Evolutionary conservation across 2,797 vertebrate species (phyloP).

Genomic region (Sebastes trivittatus): DNA sequence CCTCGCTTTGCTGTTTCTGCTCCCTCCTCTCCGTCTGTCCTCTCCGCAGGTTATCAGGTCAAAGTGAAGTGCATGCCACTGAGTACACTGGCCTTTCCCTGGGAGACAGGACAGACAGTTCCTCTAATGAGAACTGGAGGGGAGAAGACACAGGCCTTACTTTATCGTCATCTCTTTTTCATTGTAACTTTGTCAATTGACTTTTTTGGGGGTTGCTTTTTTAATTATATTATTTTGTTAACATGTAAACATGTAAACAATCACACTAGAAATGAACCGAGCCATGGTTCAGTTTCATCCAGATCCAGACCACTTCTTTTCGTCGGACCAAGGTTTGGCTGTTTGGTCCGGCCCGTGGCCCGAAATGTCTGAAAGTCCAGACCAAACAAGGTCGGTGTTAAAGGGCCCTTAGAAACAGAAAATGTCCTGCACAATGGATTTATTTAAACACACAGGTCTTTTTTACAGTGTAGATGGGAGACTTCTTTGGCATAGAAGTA

Average conservation of each 20-base stretch:
- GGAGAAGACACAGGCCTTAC: not conserved
- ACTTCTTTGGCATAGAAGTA: not conserved
- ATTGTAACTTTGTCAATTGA: not conserved
- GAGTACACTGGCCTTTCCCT: slow-evolving; percentile 30
- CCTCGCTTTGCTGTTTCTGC: not conserved
- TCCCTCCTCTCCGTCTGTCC: slow-evolving; percentile 18
- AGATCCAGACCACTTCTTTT: too few relatives aligned
- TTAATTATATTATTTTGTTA: not conserved
- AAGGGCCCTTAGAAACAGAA: rapidly evolving
- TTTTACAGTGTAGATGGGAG: not conserved
- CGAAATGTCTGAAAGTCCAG: too few relatives aligned
- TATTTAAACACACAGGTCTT: not conserved
- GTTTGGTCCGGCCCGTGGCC: too few relatives aligned
- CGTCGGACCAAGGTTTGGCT: too few relatives aligned
- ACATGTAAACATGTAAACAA: not conserved
- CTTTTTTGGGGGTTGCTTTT: not conserved
- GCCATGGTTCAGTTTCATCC: too few relatives aligned
- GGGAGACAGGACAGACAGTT: slow-evolving; percentile 32
- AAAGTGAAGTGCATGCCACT: slow-evolving; percentile 50
- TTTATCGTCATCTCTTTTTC: not conserved
- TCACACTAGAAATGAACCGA: not conserved
- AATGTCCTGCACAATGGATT: not conserved
- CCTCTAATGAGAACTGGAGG: slow-evolving; percentile 1
- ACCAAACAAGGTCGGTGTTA: too few relatives aligned
- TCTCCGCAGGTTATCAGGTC: slow-evolving; percentile 62